A percentile compares a stretch with the other conserved stretches of the same genome.
Conservation (phyloP, 2,797 vertebrate genomes). For the Alosa sapidissima region DNA sequence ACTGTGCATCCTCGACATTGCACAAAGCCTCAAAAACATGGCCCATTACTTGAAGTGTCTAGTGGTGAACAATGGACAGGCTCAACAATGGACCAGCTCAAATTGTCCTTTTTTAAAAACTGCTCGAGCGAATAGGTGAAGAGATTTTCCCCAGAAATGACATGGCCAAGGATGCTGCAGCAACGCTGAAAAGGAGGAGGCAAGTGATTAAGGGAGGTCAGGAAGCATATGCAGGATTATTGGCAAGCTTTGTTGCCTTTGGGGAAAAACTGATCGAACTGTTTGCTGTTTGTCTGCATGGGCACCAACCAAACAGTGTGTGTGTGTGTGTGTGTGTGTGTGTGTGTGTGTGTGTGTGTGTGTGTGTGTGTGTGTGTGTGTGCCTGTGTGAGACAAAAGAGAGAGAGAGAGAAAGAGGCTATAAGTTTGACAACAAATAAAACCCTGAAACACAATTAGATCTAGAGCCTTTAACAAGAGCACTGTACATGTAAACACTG, state of each 20-base stretch:
- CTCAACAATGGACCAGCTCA: neutral
- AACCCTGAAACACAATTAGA: too few species aligned
- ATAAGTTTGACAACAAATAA: too few species aligned
- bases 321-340: neutral
- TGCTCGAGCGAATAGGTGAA: neutral
- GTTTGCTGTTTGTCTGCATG: neutral
- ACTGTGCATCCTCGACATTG: neutral
- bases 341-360: neutral
- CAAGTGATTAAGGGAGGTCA: neutral
- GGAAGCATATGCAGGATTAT: neutral
- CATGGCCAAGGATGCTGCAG: too few species aligned
- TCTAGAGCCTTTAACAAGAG: neutral
- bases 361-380: slow-evolving; percentile 16
- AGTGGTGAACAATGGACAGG: neutral
- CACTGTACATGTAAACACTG: neutral
- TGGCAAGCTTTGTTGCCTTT: neutral
- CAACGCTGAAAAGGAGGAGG: neutral
- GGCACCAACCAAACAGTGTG: too few species aligned
- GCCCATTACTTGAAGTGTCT: neutral
- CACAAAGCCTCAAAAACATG: neutral
- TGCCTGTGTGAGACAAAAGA: neutral
- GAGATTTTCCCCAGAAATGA: neutral
- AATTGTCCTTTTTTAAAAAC: neutral
- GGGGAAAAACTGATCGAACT: neutral
- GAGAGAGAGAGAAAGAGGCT: too few species aligned